phyloP scores from a whole-genome alignment of 2,113 vertebrate genomes.

The Thomomys bottae region DNA sequence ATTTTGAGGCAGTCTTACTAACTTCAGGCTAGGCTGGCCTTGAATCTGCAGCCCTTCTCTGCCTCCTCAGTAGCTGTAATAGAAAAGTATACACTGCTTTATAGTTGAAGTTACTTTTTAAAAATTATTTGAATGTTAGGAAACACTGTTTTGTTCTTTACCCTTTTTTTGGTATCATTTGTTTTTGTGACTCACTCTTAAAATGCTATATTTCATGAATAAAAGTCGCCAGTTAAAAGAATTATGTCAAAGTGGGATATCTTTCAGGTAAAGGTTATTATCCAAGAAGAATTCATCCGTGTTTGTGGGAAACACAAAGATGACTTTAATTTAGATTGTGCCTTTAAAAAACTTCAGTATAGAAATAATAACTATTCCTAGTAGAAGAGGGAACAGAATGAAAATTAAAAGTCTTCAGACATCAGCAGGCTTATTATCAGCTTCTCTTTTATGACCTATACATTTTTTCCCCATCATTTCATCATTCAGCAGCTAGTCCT shows the following conservation, averaged over 20 bases:
- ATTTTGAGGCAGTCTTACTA: too few species aligned
- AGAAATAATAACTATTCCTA: rapidly evolving
- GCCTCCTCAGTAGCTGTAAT: too few species aligned
- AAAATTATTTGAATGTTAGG: neutral
- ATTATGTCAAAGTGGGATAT: too few species aligned
- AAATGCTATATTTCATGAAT: neutral
- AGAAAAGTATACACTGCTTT: too few species aligned
- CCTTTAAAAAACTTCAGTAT: neutral
- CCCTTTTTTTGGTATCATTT: neutral
- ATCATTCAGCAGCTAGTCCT: too few species aligned
- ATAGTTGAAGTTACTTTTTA: neutral
- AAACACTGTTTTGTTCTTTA: neutral
- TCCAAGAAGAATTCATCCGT: neutral
- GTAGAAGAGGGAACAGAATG: neutral
- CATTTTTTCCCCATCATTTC: neutral
- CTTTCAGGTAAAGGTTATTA: rapidly evolving
- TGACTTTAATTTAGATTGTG: too few species aligned
- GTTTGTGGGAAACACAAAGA: neutral
- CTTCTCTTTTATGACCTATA: neutral
- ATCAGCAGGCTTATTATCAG: neutral
- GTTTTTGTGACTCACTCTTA: neutral
- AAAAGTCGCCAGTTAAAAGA: neutral
- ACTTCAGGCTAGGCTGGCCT: too few species aligned
- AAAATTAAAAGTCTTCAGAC: too few species aligned
- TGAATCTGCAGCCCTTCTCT: too few species aligned